A percentile compares a stretch with the other conserved stretches of the same genome.
phyloP scores from a whole-genome alignment of 2,113 vertebrate species.

The Nymphicus hollandicus region DNA sequence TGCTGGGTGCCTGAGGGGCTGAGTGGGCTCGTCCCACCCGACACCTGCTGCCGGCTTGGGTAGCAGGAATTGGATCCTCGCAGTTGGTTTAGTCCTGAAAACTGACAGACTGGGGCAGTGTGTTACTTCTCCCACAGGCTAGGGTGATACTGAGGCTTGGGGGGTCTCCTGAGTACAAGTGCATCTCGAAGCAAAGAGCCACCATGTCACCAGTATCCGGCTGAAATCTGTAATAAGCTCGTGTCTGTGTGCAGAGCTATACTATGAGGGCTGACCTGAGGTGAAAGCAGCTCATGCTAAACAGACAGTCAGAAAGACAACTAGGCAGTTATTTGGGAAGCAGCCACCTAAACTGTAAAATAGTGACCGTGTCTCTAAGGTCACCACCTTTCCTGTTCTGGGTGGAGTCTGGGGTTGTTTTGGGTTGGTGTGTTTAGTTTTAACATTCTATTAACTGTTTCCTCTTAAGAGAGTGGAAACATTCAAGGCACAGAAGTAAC shows the following conservation, averaged over 20 bases:
- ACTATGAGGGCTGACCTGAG: accelerated
- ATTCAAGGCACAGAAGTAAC: neutral
- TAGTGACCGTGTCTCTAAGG: neutral
- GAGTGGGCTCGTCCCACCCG: neutral
- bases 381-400: neutral
- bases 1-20: neutral
- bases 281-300: neutral
- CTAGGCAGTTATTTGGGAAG: neutral
- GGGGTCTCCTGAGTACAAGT: too few relatives aligned
- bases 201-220: accelerated
- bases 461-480: neutral
- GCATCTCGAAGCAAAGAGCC: neutral
- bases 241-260: neutral
- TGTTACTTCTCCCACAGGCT: conserved; percentile 62
- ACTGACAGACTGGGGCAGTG: conserved; percentile 72
- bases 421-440: neutral
- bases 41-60: accelerated
- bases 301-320: neutral
- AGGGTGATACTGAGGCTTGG: conserved; percentile 26
- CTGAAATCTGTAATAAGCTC: neutral
- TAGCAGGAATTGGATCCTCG: neutral
- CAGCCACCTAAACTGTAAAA: neutral
- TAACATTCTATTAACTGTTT: neutral
- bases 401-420: neutral
- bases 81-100: neutral